Evolutionary conservation across 2,113 vertebrate species (phyloP).

Genomic region (Reinhardtius hippoglossoides): DNA sequence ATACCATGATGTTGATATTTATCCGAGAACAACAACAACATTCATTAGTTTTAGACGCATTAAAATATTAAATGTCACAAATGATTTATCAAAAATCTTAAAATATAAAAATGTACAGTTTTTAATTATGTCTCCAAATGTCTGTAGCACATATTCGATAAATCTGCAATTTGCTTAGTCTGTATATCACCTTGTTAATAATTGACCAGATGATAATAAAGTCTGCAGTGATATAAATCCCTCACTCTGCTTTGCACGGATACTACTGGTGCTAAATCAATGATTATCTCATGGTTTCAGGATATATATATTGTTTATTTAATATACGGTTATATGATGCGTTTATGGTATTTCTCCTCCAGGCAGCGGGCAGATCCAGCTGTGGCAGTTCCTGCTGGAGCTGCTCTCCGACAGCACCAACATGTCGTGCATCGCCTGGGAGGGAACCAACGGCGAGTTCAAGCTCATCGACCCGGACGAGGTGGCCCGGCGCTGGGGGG

Average conservation of each 20-base stretch:
- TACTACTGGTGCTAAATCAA: too few species aligned
- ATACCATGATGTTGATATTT: background rate
- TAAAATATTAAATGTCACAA: background rate
- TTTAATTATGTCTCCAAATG: background rate
- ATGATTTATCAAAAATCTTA: background rate
- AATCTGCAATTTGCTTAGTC: background rate
- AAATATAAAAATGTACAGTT: background rate
- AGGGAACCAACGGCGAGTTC: conserved; percentile 96
- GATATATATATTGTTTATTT: too few species aligned
- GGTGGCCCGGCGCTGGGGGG: conserved; percentile 96
- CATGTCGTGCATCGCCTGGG: conserved; percentile 95
- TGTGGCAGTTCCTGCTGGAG: conserved; percentile 98
- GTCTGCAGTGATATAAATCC: too few species aligned
- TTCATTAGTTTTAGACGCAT: background rate
- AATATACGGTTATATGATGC: too few species aligned
- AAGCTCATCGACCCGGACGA: conserved; percentile 97
- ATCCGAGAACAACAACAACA: background rate
- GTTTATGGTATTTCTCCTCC: background rate
- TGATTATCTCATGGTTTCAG: too few species aligned
- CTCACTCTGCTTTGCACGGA: too few species aligned
- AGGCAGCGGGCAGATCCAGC: conserved; percentile 98
- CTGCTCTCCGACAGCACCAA: conserved; percentile 93
- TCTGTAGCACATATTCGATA: background rate
- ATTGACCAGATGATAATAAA: too few species aligned
- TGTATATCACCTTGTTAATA: too few species aligned